These are phyloP conservation scores for Psophia crepitans DNA, from an alignment of 2,113 vertebrate species.

Conservation along the genomic window DNA sequence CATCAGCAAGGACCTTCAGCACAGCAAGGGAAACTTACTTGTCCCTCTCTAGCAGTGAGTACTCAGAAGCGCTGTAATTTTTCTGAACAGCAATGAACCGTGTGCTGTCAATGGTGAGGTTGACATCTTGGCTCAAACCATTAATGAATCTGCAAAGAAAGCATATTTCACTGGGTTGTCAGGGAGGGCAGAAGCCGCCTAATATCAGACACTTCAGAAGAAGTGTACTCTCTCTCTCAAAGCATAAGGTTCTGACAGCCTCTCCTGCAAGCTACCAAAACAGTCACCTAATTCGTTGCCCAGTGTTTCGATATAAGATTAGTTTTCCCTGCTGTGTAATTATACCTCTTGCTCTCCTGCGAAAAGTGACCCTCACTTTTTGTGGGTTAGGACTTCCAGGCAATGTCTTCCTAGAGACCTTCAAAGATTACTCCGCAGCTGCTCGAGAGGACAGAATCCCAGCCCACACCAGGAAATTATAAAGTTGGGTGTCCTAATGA, in stretches of 20 bases:
- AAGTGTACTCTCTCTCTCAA: neutral
- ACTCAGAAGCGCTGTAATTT: constrained; percentile 72
- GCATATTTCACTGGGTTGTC: neutral
- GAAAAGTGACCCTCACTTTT: neutral
- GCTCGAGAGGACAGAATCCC: neutral
- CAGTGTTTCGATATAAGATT: neutral
- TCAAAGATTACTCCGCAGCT: neutral
- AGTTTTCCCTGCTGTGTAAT: neutral
- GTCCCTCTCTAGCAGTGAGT: constrained; percentile 68
- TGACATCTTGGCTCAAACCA: constrained; percentile 70
- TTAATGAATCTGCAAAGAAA: constrained; percentile 87
- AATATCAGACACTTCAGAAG: neutral
- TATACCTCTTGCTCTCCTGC: neutral
- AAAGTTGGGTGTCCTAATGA: neutral
- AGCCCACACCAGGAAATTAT: neutral
- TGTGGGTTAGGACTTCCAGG: neutral
- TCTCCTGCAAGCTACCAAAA: neutral
- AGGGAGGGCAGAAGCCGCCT: neutral
- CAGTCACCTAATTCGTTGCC: neutral
- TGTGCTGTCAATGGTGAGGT: constrained; percentile 67
- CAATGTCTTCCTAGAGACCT: neutral
- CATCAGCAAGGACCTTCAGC: neutral
- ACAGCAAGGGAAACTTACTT: constrained; percentile 76
- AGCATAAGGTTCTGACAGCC: neutral
- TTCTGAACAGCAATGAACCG: constrained; percentile 37